These are phyloP conservation scores for Aphaenogaster floridana DNA, from an alignment of 1,140 invertebrate genomes.

Conservation along the genomic window DNA sequence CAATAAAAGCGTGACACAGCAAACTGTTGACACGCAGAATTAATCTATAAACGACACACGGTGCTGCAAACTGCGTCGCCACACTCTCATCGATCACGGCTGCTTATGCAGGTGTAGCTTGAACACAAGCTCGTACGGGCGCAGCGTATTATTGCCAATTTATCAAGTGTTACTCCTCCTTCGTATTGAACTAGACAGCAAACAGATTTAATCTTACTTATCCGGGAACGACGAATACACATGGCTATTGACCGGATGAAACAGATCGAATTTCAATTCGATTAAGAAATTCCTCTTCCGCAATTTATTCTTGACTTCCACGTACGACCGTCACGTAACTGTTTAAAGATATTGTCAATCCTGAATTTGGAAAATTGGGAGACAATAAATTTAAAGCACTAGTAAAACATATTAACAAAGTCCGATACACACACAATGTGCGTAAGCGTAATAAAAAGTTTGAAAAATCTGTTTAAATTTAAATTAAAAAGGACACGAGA, in stretches of 20 bases:
- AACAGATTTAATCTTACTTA: slow-evolving; percentile 58
- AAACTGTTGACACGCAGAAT: slow-evolving; percentile 53
- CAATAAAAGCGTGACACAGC: slow-evolving; percentile 43
- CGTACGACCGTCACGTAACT: no score
- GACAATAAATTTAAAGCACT: background rate
- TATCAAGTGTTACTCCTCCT: slow-evolving; percentile 39
- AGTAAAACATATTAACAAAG: background rate
- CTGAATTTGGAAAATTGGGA: background rate
- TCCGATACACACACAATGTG: background rate
- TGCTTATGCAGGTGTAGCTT: slow-evolving; percentile 41
- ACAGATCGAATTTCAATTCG: slow-evolving; percentile 23
- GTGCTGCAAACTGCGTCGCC: slow-evolving; percentile 33
- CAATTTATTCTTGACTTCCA: background rate
- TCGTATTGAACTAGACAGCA: slow-evolving; percentile 14
- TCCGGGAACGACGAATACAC: background rate
- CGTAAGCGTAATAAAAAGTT: background rate
- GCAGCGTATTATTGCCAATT: slow-evolving; percentile 52
- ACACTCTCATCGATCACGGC: slow-evolving; percentile 43
- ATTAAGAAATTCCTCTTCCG: background rate
- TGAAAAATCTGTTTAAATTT: slow-evolving; percentile 13
- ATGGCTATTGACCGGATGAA: background rate
- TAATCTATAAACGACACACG: slow-evolving; percentile 43
- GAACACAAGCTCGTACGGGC: background rate
- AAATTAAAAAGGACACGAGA: background rate
- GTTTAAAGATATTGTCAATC: background rate